A percentile compares a stretch with the other conserved stretches of the same genome.
Conservation (phyloP, 2,797 vertebrate species). For the Anisognathus igniventris region DNA sequence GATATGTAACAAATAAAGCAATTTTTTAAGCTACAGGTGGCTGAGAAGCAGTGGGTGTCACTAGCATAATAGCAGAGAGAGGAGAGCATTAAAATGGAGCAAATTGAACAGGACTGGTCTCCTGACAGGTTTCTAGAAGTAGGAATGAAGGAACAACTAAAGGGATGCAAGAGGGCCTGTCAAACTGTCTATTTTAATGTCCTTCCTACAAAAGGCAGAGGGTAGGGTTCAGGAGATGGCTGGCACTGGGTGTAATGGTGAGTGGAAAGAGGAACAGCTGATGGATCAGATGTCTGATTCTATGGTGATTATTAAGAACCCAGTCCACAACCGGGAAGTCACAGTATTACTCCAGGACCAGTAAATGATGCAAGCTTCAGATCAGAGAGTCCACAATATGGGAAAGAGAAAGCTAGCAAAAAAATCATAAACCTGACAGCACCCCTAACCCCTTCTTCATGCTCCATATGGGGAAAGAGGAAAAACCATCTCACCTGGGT, state of each 20-base stretch:
- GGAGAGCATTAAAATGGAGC: not conserved
- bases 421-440: not conserved
- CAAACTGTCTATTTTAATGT: not conserved
- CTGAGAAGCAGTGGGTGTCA: not conserved
- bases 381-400: not conserved
- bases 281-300: not conserved
- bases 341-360: not conserved
- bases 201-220: not conserved
- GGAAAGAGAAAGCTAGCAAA: not conserved
- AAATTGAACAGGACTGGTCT: not conserved
- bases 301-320: not conserved
- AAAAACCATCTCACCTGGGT: not conserved
- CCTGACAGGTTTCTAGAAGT: not conserved
- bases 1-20: not conserved
- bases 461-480: not conserved
- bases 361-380: not conserved
- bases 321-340: not conserved
- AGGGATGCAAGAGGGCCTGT: not conserved
- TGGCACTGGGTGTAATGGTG: not conserved
- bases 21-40: not conserved
- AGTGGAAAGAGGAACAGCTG: not conserved
- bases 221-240: not conserved
- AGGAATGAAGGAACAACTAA: not conserved
- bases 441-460: not conserved
- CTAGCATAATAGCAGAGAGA: not conserved